These are phyloP conservation scores for Drosophila melanica DNA, from an alignment of 1,140 invertebrate genomes.

Conservation along the genomic window DNA sequence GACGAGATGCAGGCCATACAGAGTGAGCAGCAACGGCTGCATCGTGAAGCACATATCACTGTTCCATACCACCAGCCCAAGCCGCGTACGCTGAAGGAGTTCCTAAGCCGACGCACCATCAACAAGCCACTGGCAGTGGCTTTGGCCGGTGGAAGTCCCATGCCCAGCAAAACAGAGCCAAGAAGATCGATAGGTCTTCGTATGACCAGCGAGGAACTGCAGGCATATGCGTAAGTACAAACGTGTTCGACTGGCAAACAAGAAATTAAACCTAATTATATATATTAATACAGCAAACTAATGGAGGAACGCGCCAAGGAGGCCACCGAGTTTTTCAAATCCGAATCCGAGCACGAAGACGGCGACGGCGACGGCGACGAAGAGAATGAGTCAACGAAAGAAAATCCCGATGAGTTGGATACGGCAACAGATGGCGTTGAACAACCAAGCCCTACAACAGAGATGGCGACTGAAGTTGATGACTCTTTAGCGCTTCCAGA, in stretches of 20 bases:
- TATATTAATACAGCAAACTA: conserved; percentile 77
- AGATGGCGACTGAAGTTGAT: neutral
- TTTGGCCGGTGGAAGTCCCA: conserved; percentile 68
- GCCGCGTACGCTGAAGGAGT: conserved; percentile 88
- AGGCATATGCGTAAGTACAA: conserved; percentile 84
- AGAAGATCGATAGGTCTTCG: conserved; percentile 80
- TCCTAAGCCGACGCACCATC: conserved; percentile 85
- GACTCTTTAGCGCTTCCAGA: conserved; percentile 4
- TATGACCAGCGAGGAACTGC: conserved; percentile 84
- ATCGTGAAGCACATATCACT: conserved; percentile 86
- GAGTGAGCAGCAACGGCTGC: conserved; percentile 86
- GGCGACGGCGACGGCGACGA: conserved; percentile 41
- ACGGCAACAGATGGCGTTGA: neutral
- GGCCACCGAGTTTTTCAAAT: conserved; percentile 86
- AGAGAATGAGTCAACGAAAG: conserved; percentile 22
- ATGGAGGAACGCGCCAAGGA: conserved; percentile 85
- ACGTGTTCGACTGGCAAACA: no score
- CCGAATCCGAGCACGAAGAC: conserved; percentile 83
- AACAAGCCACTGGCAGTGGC: conserved; percentile 74
- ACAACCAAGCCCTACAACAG: neutral
- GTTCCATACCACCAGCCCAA: conserved; percentile 91
- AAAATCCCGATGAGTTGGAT: conserved; percentile 42
- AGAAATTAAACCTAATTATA: no score
- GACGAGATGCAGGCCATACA: conserved; percentile 84
- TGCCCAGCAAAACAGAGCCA: conserved; percentile 49